Percentiles rank a stretch among this genome's conserved stretches.
These are phyloP conservation scores for Meteorus sp. DNA, from an alignment of 1,140 invertebrate genomes.

Conservation along the genomic window DNA sequence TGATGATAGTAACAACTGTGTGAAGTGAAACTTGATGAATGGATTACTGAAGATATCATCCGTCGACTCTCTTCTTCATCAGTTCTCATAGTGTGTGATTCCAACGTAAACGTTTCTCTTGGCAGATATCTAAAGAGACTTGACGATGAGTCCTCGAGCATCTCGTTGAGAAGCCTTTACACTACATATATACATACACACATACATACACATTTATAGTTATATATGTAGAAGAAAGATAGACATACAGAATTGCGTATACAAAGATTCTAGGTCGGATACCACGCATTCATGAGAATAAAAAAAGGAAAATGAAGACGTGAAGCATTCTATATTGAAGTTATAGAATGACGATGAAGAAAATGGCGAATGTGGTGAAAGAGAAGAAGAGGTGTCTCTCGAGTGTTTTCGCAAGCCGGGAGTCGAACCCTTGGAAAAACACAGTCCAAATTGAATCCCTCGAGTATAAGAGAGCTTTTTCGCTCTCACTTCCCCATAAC, in stretches of 20 bases:
- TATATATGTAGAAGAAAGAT: conserved; percentile 20
- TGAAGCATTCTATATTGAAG: neutral
- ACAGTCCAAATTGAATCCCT: conserved; percentile 59
- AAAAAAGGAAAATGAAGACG: too few species aligned
- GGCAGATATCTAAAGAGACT: conserved; percentile 14
- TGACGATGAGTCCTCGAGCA: conserved; percentile 6
- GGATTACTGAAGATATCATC: conserved; percentile 14
- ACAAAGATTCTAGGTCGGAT: too few species aligned
- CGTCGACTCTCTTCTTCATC: neutral
- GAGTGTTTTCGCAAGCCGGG: conserved; percentile 59
- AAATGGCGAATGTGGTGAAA: conserved; percentile 11
- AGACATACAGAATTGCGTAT: conserved; percentile 3
- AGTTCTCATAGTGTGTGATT: conserved; percentile 2
- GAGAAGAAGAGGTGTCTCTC: conserved; percentile 50
- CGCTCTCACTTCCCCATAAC: conserved; percentile 40
- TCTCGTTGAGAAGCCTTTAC: too few species aligned
- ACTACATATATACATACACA: too few species aligned
- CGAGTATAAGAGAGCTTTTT: conserved; percentile 48
- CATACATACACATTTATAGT: neutral
- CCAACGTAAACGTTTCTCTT: conserved; percentile 32
- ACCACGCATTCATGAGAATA: too few species aligned
- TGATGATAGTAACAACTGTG: too few species aligned
- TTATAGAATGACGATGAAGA: conserved; percentile 11
- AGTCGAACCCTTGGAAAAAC: conserved; percentile 61
- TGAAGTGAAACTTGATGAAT: conserved; percentile 7